Evolutionary conservation across 2,113 vertebrate genomes (phyloP), one percentile per base, ranked within the genome.

Genomic region (Eurypyga helias): DNA sequence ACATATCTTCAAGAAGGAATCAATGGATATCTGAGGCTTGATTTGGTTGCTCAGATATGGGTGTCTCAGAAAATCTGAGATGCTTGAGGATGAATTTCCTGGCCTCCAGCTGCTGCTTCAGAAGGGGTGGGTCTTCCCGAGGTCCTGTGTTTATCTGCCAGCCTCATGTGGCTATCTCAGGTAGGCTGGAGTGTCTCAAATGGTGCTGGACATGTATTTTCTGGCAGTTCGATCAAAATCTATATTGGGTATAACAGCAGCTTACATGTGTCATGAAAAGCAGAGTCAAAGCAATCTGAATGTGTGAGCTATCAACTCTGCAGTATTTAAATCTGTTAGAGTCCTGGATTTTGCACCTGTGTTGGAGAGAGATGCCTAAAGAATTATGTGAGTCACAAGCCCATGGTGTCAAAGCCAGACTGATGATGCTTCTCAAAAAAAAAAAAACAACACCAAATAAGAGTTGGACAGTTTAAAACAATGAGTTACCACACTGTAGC

Each of bases 381-480:
- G 26, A 41, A 57, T 4, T 15, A 25, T 6, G 3, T 36, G 31
- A 82, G 23, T 20, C 41, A 11, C 15, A 4, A 57, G 52, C 6
- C 33, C 46, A 57, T 12, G 6, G 20, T 88, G 7, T 86, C 70
- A 61, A 51, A 70, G 19, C 15, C 82, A 52, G 45, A 17, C 8
- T 43, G 28, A 10, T 34, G 29, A 13, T 65, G 15, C 13, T 81
- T 16, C 26, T 81, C 18, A 25, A 54, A 67, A 38, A 58, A n/a
- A 2, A 11, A 48, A n/a, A n/a, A n/a, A n/a, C n/a, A n/a, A n/a
- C n/a, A 38, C 10, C 21, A 72, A 48, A 25, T 33, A 31, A 0
- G 3, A 73, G 29, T 14, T 65, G 60, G 15, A 20, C 84, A 23
- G 23, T 57, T 92, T 84, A 55, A 87, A 90, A 65, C 8, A 23